phyloP scores from a whole-genome alignment of 2,113 vertebrate species.

The Ifrita kowaldi region DNA sequence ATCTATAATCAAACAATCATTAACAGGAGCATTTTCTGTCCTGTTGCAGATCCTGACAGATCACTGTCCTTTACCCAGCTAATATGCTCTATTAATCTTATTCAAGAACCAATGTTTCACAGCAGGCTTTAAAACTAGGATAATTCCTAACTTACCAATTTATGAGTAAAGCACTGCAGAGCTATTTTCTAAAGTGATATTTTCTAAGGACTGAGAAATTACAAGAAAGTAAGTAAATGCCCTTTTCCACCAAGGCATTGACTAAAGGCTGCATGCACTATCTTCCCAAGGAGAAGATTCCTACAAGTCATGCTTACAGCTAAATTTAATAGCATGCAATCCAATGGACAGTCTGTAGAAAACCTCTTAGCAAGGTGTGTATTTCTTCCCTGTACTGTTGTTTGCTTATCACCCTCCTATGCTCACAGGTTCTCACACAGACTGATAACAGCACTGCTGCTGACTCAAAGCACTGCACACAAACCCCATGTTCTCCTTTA shows the following conservation, averaged over 20 bases:
- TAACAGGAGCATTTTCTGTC: not conserved
- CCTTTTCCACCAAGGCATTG: not conserved
- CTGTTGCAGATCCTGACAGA: not conserved
- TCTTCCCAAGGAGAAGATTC: not conserved
- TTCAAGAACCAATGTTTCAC: not conserved
- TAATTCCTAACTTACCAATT: not conserved
- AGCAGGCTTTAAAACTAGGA: not conserved
- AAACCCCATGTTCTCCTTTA: not conserved
- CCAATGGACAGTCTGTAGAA: not conserved
- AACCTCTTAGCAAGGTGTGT: not conserved
- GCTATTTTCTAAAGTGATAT: not conserved
- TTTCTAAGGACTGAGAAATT: not conserved
- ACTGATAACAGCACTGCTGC: not conserved
- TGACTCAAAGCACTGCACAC: not conserved
- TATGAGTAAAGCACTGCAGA: not conserved
- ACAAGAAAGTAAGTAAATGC: not conserved
- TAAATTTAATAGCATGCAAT: not conserved
- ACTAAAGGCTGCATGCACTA: not conserved
- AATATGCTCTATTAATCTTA: constrained; percentile 7
- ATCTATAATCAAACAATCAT: constrained; percentile 24
- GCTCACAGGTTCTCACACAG: not conserved
- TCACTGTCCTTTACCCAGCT: constrained; percentile 2
- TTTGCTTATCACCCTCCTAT: not conserved
- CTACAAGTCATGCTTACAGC: not conserved
- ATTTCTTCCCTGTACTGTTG: not conserved